Evolutionary conservation across 2,797 vertebrate genomes (phyloP).

Genomic region (Pseudochirops cupreus): DNA sequence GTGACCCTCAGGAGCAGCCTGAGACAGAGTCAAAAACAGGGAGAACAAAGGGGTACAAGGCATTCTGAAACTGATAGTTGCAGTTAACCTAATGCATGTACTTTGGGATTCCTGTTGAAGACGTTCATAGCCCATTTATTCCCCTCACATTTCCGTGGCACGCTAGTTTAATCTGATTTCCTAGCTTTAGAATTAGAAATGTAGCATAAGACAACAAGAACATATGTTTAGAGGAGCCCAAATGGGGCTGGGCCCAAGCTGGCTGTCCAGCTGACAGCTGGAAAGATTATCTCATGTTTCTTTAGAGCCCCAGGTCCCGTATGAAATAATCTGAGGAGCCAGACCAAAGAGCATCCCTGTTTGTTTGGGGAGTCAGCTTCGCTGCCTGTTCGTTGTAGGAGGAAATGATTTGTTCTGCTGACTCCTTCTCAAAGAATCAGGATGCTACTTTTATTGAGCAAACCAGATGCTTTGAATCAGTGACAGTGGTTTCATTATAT

Average conservation of each 20-base stretch:
- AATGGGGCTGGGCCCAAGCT: slow-evolving; percentile 39
- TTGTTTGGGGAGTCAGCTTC: slow-evolving; percentile 14
- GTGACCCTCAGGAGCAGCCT: slow-evolving; percentile 58
- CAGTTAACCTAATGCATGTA: slow-evolving; percentile 46
- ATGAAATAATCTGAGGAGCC: neutral
- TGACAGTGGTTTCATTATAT: slow-evolving; percentile 8
- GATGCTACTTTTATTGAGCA: slow-evolving; percentile 23
- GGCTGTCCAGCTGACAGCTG: slow-evolving; percentile 20
- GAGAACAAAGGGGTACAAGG: slow-evolving; percentile 54
- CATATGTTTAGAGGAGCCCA: slow-evolving; percentile 44
- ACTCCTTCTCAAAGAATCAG: slow-evolving; percentile 47
- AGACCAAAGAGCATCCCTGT: slow-evolving; percentile 2
- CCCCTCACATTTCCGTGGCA: slow-evolving; percentile 43
- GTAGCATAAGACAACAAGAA: slow-evolving; percentile 47
- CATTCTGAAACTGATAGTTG: slow-evolving; percentile 32
- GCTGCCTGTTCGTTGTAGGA: neutral
- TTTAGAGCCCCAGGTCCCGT: slow-evolving; percentile 14
- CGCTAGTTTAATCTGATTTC: slow-evolving; percentile 57
- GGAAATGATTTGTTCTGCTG: slow-evolving; percentile 32
- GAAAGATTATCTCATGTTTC: slow-evolving; percentile 29
- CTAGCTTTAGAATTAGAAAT: slow-evolving; percentile 53
- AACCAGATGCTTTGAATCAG: slow-evolving; percentile 61
- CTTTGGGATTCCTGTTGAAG: slow-evolving; percentile 52
- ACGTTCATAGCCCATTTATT: slow-evolving; percentile 37
- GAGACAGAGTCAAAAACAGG: slow-evolving; percentile 33